These are phyloP conservation scores for Vidua macroura DNA, from an alignment of 2,113 vertebrate genomes.

Conservation along the genomic window DNA sequence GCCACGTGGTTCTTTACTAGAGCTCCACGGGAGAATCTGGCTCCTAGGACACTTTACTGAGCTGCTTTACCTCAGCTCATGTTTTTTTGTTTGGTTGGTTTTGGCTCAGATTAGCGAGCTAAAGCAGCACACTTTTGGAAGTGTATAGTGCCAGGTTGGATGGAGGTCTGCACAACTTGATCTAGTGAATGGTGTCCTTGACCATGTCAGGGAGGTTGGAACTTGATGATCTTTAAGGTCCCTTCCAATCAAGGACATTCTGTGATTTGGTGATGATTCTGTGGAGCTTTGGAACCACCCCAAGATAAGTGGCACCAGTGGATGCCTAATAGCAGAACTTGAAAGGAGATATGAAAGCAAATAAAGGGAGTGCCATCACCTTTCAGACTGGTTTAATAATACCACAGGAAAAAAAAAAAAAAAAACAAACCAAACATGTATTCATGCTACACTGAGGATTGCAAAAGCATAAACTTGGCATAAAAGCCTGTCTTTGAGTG, in stretches of 20 bases:
- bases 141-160: not conserved
- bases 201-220: not conserved
- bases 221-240: not conserved
- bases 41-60: not conserved
- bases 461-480: not conserved
- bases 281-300: not conserved
- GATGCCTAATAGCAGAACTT: not conserved
- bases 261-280: not conserved
- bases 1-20: not conserved
- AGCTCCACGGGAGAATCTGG: fast-evolving
- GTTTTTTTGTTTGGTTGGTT: not conserved
- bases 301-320: not conserved
- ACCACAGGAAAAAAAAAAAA: not conserved
- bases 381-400: not conserved
- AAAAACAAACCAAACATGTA: fast-evolving
- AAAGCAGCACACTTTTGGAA: not conserved
- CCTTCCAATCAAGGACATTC: not conserved
- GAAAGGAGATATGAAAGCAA: not conserved
- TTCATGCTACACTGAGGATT: not conserved
- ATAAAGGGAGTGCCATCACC: not conserved
- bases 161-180: not conserved
- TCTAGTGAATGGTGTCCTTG: not conserved
- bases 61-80: not conserved
- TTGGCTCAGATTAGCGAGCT: not conserved
- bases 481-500: not conserved